Evolutionary conservation across 2,888 invertebrate genomes (phyloP).

Genomic region (Andrena flavipes): DNA sequence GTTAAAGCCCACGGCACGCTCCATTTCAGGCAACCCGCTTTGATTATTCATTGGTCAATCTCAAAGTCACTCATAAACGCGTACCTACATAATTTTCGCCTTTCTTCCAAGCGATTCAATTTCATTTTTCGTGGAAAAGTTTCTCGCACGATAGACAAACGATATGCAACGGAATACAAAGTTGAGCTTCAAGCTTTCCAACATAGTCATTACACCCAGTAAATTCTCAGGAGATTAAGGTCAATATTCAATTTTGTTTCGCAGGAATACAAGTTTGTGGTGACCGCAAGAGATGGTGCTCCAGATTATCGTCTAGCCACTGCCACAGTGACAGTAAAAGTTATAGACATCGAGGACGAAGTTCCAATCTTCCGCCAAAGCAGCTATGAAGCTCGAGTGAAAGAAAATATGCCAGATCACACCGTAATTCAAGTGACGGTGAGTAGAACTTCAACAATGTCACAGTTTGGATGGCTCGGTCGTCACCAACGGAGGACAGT

Average conservation of each 20-base stretch:
- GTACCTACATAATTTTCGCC: too few relatives aligned
- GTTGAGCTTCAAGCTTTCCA: not conserved
- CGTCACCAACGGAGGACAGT: not conserved
- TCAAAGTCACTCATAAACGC: too few relatives aligned
- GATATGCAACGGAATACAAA: not conserved
- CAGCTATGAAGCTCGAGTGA: slow-evolving; percentile 92
- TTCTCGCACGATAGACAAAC: too few relatives aligned
- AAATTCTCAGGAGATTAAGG: not conserved
- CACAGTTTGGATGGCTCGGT: not conserved
- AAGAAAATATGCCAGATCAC: slow-evolving; percentile 93
- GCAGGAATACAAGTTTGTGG: slow-evolving; percentile 92
- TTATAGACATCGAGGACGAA: slow-evolving; percentile 93
- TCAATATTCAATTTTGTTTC: not conserved
- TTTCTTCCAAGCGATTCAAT: too few relatives aligned
- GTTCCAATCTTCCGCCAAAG: slow-evolving; percentile 91
- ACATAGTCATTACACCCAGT: not conserved
- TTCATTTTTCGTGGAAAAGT: too few relatives aligned
- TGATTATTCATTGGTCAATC: too few relatives aligned
- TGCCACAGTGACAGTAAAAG: slow-evolving; percentile 93
- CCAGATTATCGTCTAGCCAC: slow-evolving; percentile 94
- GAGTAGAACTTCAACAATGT: slow-evolving; percentile 66
- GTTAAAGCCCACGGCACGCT: too few relatives aligned
- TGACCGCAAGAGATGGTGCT: slow-evolving; percentile 95
- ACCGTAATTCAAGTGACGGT: slow-evolving; percentile 92
- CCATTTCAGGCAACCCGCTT: too few relatives aligned